These are phyloP conservation scores for Eonycteris spelaea DNA, from an alignment of 2,113 vertebrate species.

Conservation along the genomic window DNA sequence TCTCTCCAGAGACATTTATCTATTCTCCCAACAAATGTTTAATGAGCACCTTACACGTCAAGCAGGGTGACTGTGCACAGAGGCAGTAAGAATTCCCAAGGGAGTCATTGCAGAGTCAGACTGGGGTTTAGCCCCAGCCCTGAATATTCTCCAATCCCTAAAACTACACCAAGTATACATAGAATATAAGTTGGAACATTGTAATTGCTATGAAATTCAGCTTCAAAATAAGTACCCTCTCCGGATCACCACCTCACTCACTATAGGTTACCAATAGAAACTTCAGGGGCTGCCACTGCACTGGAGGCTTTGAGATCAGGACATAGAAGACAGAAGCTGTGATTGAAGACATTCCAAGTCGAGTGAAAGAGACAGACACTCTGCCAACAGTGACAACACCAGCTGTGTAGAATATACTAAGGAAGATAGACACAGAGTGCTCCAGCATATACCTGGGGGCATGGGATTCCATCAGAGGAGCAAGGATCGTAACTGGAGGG, in stretches of 20 bases:
- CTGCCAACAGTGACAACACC: accelerated
- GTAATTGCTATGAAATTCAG: not conserved
- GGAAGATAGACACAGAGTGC: no score
- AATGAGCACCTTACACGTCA: not conserved
- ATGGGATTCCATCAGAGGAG: not conserved
- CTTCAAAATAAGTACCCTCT: not conserved
- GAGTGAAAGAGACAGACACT: not conserved
- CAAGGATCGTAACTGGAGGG: not conserved
- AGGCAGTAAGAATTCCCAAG: not conserved
- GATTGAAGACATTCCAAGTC: not conserved
- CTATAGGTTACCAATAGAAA: not conserved
- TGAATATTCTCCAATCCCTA: no score
- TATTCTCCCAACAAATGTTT: not conserved
- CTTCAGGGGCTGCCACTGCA: not conserved
- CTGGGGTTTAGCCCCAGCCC: not conserved
- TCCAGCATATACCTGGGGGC: accelerated
- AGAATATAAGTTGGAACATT: not conserved
- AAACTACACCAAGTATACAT: accelerated
- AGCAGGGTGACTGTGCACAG: not conserved
- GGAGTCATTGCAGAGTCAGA: accelerated
- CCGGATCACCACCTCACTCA: no score
- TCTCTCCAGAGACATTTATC: not conserved
- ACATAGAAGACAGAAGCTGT: not conserved
- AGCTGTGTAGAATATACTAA: not conserved
- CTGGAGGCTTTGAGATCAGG: not conserved